phyloP scores from a whole-genome alignment of 2,888 invertebrate species.

The Phasia obesa region DNA sequence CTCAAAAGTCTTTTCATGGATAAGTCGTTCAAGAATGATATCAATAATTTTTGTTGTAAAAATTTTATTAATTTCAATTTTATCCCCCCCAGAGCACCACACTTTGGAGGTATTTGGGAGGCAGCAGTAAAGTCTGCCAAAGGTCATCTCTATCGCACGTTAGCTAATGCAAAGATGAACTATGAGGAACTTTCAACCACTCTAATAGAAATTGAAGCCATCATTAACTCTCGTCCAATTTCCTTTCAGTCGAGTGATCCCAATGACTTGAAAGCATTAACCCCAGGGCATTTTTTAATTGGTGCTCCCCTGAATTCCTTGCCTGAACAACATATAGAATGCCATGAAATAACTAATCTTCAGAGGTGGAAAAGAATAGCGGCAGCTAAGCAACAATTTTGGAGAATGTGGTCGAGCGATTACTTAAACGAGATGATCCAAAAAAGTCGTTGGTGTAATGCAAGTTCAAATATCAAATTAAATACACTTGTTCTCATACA shows the following conservation, averaged over 20 bases:
- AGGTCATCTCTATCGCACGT: background rate
- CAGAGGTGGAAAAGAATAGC: constrained; percentile 13
- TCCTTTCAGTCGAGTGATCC: constrained; percentile 13
- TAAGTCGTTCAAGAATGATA: no score
- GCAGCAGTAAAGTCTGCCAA: no score
- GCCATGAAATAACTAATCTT: no score
- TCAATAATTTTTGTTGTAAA: no score
- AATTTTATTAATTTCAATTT: constrained; percentile 34
- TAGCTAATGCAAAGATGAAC: constrained; percentile 31
- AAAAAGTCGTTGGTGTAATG: constrained; percentile 17
- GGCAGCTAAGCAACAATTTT: constrained; percentile 60
- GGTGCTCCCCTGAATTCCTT: no score
- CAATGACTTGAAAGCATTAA: constrained; percentile 31
- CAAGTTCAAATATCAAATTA: constrained; percentile 7
- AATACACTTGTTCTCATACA: constrained; percentile 32
- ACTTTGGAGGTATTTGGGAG: no score
- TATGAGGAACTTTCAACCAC: constrained; percentile 24
- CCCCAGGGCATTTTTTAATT: no score
- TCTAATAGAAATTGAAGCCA: constrained; percentile 50
- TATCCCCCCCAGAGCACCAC: constrained; percentile 46
- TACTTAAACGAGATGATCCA: constrained; percentile 16
- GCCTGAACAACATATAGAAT: no score
- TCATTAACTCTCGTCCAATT: constrained; percentile 40
- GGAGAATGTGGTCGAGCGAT: constrained; percentile 55
- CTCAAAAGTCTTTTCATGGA: no score